A percentile compares a stretch with the other conserved stretches of the same genome.
These are phyloP conservation scores for Oasisia sp. DNA, from an alignment of 2,888 invertebrate genomes.

Conservation along the genomic window DNA sequence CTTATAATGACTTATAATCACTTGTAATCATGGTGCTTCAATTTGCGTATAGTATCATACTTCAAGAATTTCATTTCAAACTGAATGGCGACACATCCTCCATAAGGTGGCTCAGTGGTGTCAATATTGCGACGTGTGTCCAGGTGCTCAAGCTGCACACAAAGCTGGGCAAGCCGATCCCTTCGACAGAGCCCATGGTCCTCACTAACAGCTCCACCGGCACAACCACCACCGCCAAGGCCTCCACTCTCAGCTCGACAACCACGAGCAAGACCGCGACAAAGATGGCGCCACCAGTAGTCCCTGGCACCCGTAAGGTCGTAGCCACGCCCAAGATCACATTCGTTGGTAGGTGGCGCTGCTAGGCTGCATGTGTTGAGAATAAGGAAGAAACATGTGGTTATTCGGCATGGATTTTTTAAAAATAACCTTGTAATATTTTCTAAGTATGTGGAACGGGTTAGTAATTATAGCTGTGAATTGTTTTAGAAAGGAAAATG, in stretches of 20 bases:
- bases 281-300: conserved; percentile 37
- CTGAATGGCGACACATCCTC: too few relatives aligned
- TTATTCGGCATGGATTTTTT: not conserved
- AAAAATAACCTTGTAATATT: not conserved
- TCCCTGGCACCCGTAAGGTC: conserved; percentile 51
- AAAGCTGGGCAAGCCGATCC: conserved; percentile 96
- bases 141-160: conserved; percentile 90
- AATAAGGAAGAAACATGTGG: not conserved
- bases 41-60: too few relatives aligned
- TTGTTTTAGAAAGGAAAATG: not conserved
- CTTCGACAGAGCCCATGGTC: conserved; percentile 92
- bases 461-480: not conserved
- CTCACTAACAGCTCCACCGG: conserved; percentile 65
- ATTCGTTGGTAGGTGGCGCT: conserved; percentile 74
- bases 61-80: too few relatives aligned
- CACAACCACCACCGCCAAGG: conserved; percentile 40
- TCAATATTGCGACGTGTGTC: conserved; percentile 29
- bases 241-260: conserved; percentile 37
- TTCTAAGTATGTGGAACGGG: not conserved
- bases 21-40: too few relatives aligned
- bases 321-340: conserved; percentile 82
- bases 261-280: conserved; percentile 41
- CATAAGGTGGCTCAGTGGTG: not conserved
- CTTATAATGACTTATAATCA: too few relatives aligned
- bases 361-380: not conserved